These are phyloP conservation scores for Tetanocera ferruginea DNA, from an alignment of 2,888 invertebrate species.

Conservation along the genomic window DNA sequence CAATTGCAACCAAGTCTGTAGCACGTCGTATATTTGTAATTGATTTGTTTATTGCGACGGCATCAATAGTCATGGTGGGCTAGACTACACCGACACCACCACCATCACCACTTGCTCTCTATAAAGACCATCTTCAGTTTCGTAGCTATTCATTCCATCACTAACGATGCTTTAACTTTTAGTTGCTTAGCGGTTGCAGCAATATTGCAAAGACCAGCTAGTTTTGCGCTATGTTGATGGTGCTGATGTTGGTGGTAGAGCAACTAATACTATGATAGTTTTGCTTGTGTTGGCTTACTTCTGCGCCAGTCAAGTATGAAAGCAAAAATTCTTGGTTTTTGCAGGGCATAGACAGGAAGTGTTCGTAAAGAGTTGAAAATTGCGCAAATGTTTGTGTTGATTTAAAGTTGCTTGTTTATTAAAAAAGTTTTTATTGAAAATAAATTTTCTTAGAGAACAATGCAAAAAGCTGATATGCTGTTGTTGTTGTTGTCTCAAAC, in stretches of 20 bases:
- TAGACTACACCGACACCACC: background rate
- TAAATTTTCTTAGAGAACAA: constrained; percentile 20
- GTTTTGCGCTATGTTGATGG: no score
- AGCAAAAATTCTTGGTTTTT: background rate
- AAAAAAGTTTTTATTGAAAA: constrained; percentile 37
- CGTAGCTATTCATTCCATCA: background rate
- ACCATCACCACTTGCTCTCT: background rate
- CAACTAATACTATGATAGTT: no score
- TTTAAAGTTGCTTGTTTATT: constrained; percentile 36
- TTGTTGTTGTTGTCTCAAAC: no score
- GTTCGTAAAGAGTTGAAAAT: constrained; percentile 7
- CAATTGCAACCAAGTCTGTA: constrained; percentile 19
- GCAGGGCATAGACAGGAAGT: background rate
- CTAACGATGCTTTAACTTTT: background rate
- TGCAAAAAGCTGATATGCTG: constrained; percentile 13
- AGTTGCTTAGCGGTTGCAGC: background rate
- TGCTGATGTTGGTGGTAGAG: no score
- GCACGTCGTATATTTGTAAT: constrained; percentile 30
- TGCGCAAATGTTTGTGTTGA: constrained; percentile 34
- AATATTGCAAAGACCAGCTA: background rate
- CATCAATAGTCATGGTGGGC: background rate
- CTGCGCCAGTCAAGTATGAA: background rate
- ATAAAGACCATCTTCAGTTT: background rate
- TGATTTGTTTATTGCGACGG: constrained; percentile 34
- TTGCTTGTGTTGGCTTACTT: background rate